Evolutionary conservation across 2,113 vertebrate genomes (phyloP).

Genomic region (Edolisoma coerulescens): DNA sequence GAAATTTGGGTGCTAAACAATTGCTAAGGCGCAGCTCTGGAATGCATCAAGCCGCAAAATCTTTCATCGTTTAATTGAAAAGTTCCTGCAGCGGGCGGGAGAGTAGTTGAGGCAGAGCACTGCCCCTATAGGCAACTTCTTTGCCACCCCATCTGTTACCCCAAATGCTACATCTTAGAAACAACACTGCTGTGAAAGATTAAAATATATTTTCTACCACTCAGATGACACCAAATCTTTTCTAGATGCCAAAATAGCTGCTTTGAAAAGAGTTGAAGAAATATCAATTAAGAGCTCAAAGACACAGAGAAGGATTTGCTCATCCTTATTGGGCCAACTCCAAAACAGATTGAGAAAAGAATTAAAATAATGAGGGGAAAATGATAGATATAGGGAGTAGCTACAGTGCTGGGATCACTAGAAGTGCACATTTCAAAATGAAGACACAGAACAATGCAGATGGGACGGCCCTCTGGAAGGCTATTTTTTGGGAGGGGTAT

Average conservation of each 20-base stretch:
- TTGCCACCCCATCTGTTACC: slow-evolving; percentile 86
- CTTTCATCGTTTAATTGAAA: slow-evolving; percentile 81
- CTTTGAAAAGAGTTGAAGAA: slow-evolving; percentile 86
- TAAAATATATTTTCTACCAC: slow-evolving; percentile 88
- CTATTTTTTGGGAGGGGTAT: slow-evolving; percentile 46
- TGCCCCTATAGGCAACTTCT: slow-evolving; percentile 85
- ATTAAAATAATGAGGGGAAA: slow-evolving; percentile 81
- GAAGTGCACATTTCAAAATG: slow-evolving; percentile 70
- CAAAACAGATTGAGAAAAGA: slow-evolving; percentile 82
- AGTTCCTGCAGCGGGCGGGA: slow-evolving; percentile 82
- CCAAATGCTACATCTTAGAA: slow-evolving; percentile 86
- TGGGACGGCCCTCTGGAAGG: slow-evolving; percentile 47
- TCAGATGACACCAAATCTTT: slow-evolving; percentile 86
- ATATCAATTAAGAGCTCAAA: slow-evolving; percentile 86
- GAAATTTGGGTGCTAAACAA: slow-evolving; percentile 68
- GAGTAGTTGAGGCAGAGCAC: slow-evolving; percentile 81
- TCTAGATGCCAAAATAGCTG: slow-evolving; percentile 86
- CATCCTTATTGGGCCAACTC: slow-evolving; percentile 83
- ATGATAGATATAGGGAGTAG: slow-evolving; percentile 74
- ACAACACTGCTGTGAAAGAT: slow-evolving; percentile 85
- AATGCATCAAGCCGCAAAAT: slow-evolving; percentile 76
- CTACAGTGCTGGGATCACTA: slow-evolving; percentile 67
- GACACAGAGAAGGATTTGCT: slow-evolving; percentile 83
- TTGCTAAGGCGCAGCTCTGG: slow-evolving; percentile 71
- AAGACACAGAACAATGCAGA: slow-evolving; percentile 65